Percentiles rank a stretch among this genome's conserved stretches.
Evolutionary conservation across 1,140 invertebrate species (phyloP).

Genomic region (Psix sp.): DNA sequence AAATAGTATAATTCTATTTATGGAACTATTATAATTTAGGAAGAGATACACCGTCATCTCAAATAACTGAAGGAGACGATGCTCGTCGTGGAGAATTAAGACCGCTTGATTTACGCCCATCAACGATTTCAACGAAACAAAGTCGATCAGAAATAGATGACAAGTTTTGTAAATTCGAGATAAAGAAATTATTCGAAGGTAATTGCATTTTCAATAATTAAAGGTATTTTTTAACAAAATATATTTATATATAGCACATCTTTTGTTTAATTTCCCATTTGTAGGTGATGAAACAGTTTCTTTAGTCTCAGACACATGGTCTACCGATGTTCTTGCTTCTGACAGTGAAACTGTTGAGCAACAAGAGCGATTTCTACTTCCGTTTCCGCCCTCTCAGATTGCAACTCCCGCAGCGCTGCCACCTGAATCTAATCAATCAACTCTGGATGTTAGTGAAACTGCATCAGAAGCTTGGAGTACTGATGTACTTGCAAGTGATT

Average conservation of each 20-base stretch:
- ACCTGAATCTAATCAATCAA: slow-evolving; percentile 64
- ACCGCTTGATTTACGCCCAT: slow-evolving; percentile 78
- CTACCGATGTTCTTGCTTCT: slow-evolving; percentile 95
- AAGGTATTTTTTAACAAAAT: background rate
- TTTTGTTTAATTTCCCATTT: slow-evolving; percentile 1
- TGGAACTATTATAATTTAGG: slow-evolving; percentile 78
- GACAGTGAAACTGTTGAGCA: slow-evolving; percentile 93
- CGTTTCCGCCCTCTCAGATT: slow-evolving; percentile 62
- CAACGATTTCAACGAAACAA: slow-evolving; percentile 84
- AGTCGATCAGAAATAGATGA: slow-evolving; percentile 95
- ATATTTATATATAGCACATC: background rate
- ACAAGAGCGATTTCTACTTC: slow-evolving; percentile 78
- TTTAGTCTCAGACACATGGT: slow-evolving; percentile 98
- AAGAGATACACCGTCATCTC: slow-evolving; percentile 95
- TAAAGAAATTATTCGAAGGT: slow-evolving; percentile 90
- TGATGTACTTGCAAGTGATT: slow-evolving; percentile 96
- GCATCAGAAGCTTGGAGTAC: slow-evolving; percentile 98
- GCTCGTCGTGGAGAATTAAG: slow-evolving; percentile 74
- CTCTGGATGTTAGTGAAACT: slow-evolving; percentile 89
- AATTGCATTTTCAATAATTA: background rate
- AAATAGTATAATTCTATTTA: no score
- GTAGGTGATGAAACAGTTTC: slow-evolving; percentile 92
- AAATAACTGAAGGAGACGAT: slow-evolving; percentile 89
- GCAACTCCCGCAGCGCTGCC: slow-evolving; percentile 56
- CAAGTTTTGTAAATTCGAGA: slow-evolving; percentile 99